Conservation (phyloP, 2,888 invertebrate species). For the Parnassius glacialis region DNA sequence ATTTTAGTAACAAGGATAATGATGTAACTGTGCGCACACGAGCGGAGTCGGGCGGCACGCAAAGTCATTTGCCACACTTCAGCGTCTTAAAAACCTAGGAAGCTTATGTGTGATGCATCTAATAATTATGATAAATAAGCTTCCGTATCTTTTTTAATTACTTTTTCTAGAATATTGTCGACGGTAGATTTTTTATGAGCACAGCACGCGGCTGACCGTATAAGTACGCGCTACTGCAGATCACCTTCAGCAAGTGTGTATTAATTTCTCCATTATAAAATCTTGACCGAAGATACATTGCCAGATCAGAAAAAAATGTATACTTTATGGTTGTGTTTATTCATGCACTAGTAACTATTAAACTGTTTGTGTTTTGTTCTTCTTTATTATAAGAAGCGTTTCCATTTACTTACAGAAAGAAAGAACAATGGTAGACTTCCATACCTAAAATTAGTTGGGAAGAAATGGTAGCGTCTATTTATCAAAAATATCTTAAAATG, state of each 20-base stretch:
- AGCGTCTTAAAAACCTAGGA: slow-evolving; percentile 67
- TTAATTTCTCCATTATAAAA: slow-evolving; percentile 30
- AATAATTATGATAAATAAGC: slow-evolving; percentile 66
- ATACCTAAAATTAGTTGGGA: no score
- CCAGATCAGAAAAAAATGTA: slow-evolving; percentile 32
- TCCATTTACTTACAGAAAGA: no score
- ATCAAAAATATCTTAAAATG: no score
- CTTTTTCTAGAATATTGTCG: slow-evolving; percentile 32
- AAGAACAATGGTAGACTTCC: no score
- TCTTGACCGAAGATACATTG: slow-evolving; percentile 17
- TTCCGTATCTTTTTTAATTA: slow-evolving; percentile 70
- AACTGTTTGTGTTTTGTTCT: slow-evolving; percentile 29
- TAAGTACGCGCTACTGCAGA: slow-evolving; percentile 46
- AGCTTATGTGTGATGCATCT: slow-evolving; percentile 58
- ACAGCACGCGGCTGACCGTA: slow-evolving; percentile 43
- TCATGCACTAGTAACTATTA: slow-evolving; percentile 35
- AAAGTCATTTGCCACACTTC: slow-evolving; percentile 39
- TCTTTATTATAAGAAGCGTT: no score
- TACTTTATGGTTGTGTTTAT: slow-evolving; percentile 16
- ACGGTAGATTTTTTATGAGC: slow-evolving; percentile 26
- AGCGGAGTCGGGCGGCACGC: slow-evolving; percentile 60
- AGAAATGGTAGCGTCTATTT: no score
- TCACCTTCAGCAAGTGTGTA: slow-evolving; percentile 40
- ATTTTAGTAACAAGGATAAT: slow-evolving; percentile 48
- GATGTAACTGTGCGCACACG: slow-evolving; percentile 63